phyloP scores from a whole-genome alignment of 2,797 vertebrate genomes.

The Clarias laeviceps region DNA sequence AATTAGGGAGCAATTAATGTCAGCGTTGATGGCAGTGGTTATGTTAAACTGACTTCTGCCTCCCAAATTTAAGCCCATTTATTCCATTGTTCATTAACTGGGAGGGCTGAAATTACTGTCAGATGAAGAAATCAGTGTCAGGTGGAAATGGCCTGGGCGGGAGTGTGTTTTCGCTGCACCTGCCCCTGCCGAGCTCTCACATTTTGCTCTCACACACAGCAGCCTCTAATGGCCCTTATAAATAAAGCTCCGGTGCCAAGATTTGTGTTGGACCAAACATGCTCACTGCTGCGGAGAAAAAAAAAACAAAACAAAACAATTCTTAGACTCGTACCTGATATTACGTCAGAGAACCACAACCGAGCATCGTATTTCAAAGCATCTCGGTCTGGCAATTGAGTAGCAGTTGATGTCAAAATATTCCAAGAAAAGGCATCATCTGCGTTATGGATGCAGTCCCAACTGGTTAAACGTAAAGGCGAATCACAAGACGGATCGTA shows the following conservation, averaged over 20 bases:
- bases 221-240: conserved; percentile 46
- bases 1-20: conserved; percentile 74
- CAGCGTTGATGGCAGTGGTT: conserved; percentile 69
- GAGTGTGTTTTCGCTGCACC: conserved; percentile 44
- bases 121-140: conserved; percentile 71
- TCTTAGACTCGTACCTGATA: background rate
- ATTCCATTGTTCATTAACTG: conserved; percentile 73
- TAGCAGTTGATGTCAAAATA: conserved; percentile 24
- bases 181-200: conserved; percentile 38
- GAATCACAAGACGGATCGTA: background rate
- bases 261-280: conserved; percentile 31
- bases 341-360: conserved; percentile 2
- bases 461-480: conserved; percentile 23
- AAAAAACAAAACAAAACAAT: background rate
- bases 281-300: background rate
- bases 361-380: background rate
- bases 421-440: background rate
- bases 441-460: background rate
- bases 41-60: conserved; percentile 74
- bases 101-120: conserved; percentile 70
- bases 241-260: conserved; percentile 35
- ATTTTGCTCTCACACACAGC: conserved; percentile 22
- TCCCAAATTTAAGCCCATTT: conserved; percentile 67
- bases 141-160: conserved; percentile 56
- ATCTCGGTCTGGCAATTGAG: conserved; percentile 7